Conservation (phyloP, 2,888 invertebrate genomes). For the Thera britannica region DNA sequence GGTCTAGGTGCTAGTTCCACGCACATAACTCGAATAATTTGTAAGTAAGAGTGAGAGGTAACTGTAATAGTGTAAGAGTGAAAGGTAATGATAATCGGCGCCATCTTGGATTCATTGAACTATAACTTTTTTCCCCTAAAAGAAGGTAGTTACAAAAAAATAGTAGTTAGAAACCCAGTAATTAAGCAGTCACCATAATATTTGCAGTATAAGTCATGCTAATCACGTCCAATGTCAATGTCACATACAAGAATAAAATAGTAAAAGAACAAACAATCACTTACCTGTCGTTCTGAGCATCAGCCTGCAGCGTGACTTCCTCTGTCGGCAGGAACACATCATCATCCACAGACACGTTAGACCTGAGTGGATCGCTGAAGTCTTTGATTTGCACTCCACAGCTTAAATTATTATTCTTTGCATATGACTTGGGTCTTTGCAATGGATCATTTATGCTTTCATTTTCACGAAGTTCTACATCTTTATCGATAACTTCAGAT, state of each 20-base stretch:
- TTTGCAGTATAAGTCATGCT: no score
- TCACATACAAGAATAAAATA: neutral
- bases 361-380: constrained; percentile 92
- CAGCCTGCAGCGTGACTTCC: constrained; percentile 68
- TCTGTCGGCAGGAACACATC: constrained; percentile 78
- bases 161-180: no score
- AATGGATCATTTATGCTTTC: constrained; percentile 54
- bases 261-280: neutral
- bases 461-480: constrained; percentile 16
- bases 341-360: constrained; percentile 76
- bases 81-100: no score
- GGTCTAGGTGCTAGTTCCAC: no score
- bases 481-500: constrained; percentile 3
- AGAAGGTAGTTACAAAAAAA: no score
- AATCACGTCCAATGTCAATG: no score
- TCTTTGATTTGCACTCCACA: constrained; percentile 87
- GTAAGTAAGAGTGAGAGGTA: no score
- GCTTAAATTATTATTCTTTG: constrained; percentile 69
- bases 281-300: constrained; percentile 73
- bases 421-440: constrained; percentile 55
- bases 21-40: no score
- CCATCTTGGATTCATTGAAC: no score
- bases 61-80: no score
- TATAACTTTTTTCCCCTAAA: no score
- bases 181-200: no score